phyloP scores from a whole-genome alignment of 2,113 vertebrate species.

The Marcusenius ussheri region DNA sequence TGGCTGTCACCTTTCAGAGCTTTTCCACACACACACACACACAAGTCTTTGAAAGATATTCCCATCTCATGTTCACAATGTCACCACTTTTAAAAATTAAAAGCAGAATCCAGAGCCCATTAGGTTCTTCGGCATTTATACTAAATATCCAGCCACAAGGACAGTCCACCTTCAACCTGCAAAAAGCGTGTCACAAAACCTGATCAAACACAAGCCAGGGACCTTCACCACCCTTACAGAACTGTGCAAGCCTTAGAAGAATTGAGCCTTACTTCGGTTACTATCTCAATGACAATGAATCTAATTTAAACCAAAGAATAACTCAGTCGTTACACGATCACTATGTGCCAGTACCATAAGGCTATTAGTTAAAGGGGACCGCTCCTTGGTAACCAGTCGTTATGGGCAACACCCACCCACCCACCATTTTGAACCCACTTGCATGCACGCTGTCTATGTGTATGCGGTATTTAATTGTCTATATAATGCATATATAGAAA shows the following conservation, averaged over 20 bases:
- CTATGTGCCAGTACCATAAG: not conserved
- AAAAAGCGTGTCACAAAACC: not conserved
- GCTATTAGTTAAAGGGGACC: not conserved
- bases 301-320: not conserved
- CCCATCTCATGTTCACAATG: not conserved
- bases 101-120: not conserved
- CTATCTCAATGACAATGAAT: not conserved
- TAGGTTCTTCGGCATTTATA: not conserved
- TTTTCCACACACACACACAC: not conserved
- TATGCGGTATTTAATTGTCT: not conserved
- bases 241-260: not conserved
- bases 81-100: not conserved
- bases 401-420: constrained; percentile 26
- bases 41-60: not conserved
- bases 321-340: not conserved
- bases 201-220: not conserved
- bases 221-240: not conserved
- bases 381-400: not conserved
- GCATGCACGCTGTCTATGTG: not conserved
- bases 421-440: constrained; percentile 19
- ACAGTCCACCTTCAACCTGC: not conserved
- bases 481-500: not conserved
- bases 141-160: not conserved
- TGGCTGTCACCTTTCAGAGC: not conserved
- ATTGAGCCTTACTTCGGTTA: not conserved